A percentile compares a stretch with the other conserved stretches of the same genome.
Evolutionary conservation across 2,888 invertebrate species (phyloP).

Genomic region (Poecilobothrus nobilitatus): DNA sequence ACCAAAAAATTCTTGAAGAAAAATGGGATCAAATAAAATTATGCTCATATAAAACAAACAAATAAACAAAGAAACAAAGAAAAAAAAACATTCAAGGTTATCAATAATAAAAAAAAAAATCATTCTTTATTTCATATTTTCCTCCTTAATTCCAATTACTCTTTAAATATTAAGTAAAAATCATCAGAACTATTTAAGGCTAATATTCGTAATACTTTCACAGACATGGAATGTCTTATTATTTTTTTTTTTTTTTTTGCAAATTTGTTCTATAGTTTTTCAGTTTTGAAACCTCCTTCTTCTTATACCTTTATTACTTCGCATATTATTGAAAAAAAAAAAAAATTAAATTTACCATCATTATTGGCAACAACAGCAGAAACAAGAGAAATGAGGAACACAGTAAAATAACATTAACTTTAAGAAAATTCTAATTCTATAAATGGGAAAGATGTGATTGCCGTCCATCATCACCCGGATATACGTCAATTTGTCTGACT

Average conservation of each 20-base stretch:
- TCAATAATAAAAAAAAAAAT: constrained; percentile 7
- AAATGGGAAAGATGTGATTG: constrained; percentile 15
- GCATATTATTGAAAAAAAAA: no score
- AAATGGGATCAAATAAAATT: neutral
- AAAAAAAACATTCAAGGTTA: constrained; percentile 7
- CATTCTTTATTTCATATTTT: neutral
- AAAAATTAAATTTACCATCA: neutral
- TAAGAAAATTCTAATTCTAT: neutral
- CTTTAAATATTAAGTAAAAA: neutral
- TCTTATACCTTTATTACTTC: neutral
- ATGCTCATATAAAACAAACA: neutral
- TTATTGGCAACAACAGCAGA: neutral
- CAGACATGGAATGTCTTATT: no score
- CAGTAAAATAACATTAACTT: neutral
- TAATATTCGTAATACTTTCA: neutral
- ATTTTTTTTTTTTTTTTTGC: neutral
- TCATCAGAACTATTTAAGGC: neutral
- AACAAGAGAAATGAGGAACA: no score
- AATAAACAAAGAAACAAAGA: neutral
- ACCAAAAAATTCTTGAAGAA: neutral
- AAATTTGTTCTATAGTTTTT: neutral
- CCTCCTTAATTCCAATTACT: neutral
- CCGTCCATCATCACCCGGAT: constrained; percentile 21
- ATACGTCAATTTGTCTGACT: constrained; percentile 21
- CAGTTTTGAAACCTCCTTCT: neutral